Percentiles rank a stretch among this genome's conserved stretches.
These are phyloP conservation scores for Andrena haemorrhoa DNA, from an alignment of 2,888 invertebrate genomes.

Conservation along the genomic window DNA sequence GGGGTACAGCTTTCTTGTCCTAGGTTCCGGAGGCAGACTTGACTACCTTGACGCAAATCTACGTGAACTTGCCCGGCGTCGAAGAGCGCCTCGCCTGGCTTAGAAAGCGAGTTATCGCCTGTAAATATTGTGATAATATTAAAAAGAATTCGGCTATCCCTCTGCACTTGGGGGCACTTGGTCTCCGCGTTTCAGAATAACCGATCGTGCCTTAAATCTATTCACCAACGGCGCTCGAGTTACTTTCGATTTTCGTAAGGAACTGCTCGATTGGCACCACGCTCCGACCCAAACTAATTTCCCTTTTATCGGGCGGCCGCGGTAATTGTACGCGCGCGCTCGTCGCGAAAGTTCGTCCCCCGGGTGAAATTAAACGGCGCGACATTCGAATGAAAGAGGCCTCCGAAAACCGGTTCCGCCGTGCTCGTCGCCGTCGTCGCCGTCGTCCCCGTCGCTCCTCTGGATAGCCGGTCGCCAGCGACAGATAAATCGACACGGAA, in stretches of 20 bases:
- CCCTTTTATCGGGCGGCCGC: slow-evolving; percentile 68
- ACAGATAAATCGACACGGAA: slow-evolving; percentile 75
- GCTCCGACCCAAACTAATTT: slow-evolving; percentile 65
- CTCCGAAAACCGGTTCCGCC: slow-evolving; percentile 70
- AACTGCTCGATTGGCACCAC: slow-evolving; percentile 40
- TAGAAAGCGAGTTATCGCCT: slow-evolving; percentile 47
- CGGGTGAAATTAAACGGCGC: slow-evolving; percentile 72
- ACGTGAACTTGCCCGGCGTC: slow-evolving; percentile 47
- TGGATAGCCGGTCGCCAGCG: slow-evolving; percentile 53
- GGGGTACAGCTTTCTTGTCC: slow-evolving; percentile 62
- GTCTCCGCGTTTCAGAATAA: too few relatives aligned
- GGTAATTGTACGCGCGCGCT: slow-evolving; percentile 61
- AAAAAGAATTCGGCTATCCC: too few relatives aligned
- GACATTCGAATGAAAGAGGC: slow-evolving; percentile 71
- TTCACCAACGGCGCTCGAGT: background rate
- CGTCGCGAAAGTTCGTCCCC: slow-evolving; percentile 71
- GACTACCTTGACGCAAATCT: slow-evolving; percentile 61
- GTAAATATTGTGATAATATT: too few relatives aligned
- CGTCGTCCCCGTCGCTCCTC: slow-evolving; percentile 44
- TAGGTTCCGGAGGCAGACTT: slow-evolving; percentile 64
- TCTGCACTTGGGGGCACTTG: too few relatives aligned
- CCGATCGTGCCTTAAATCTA: background rate
- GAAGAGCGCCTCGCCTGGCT: slow-evolving; percentile 28
- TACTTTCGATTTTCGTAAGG: slow-evolving; percentile 55
- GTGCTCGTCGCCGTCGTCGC: slow-evolving; percentile 37